Evolutionary conservation across 2,113 vertebrate species (phyloP), one percentile per base, ranked within the genome.

Genomic region (Hydropotes inermis): DNA sequence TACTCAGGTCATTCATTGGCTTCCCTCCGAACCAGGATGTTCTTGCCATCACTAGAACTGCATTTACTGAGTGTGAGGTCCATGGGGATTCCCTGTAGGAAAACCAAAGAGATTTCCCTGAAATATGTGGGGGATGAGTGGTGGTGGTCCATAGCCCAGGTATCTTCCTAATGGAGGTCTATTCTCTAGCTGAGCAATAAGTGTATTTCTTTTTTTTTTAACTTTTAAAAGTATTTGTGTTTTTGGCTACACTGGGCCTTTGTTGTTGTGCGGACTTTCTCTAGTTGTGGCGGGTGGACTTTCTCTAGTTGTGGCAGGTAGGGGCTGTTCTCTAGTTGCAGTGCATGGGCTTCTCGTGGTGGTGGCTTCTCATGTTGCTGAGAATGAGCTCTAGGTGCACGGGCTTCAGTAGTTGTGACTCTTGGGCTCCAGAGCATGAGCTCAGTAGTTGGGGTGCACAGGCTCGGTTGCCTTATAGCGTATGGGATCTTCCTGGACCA

Each of bases 271-370:
- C 0, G 5, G 70, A 76, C 70, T 76, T 13, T 25, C 17, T 25
- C 70, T 76, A 39, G 39, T 39, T 39, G 39, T 39, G 39, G 39
- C 39, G 39, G 39, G 39, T n/a, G 1, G 70, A 76, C 70, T 76
- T 13, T 13, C 17, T 25, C 70, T 76, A 7, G 21, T 4, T 76
- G 23, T 27, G n/a, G n/a, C 67, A 70, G n/a, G 21, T 23, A 23
- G n/a, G 19, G 67, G 67, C n/a, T 70, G 1, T 3, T 76, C 70
- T 43, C 36, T 14, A 23, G 70, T 13, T 43, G 70, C 70, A 14
- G 36, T 3, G 12, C 36, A 0, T 3, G 70, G 36, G 70, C 70
- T 14, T 43, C 70, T 76, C 2, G 0, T 25, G 6, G 19, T 13
- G 23, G 70, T 43, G 23, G 70, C 36, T 27, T 76, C 12, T 43